Base-by-base conservation (phyloP, 2,797 vertebrate species). In the Erpetoichthys calabaricus region DNA sequence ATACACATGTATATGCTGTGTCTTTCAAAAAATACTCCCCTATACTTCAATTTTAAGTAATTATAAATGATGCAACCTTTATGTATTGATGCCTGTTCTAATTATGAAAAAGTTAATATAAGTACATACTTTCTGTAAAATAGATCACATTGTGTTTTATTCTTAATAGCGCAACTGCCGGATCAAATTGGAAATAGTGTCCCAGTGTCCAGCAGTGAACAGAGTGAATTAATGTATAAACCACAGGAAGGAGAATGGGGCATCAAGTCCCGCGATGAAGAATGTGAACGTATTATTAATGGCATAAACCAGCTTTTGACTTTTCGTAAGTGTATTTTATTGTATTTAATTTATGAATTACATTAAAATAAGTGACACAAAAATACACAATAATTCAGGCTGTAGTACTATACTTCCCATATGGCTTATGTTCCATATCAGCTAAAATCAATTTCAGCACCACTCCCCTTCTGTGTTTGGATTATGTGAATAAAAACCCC, bases 191-290 rank as follows among this genome's bases (percentile, higher is more conserved):
- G 94, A 61, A 84, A 86, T 0, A 86, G 95, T 49, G 86, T 98
- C 61, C 86, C 91, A 0, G 91, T 94, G 65, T 95, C 89, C 1
- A 63, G 77, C 2, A 90, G 94, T 3, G 96, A 98, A 72, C 86
- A 92, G 76, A 88, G 80, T 7, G 91, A 88, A 61, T 78, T 99
- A 53, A 86, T 98, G 5, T 99, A 99, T 72, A 92, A 87, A 55
- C 91, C 96, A 6, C 77, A 88, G 54, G 72, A 77, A 9, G 91
- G 88, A 5, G 96, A 99, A 70, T 99, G 96, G 96, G 93, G 91
- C 1, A 75, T 77, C 55, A 80, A 72, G 64, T 82, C 85, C 25
- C 77, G 91, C 43, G 88, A 94, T 42, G 79, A 87, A 49, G 93
- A 94, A 59, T 91, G 93, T 62, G 89, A 92, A 3, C 86, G 93